phyloP scores from a whole-genome alignment of 2,888 invertebrate genomes.

The Lycaena phlaeas region DNA sequence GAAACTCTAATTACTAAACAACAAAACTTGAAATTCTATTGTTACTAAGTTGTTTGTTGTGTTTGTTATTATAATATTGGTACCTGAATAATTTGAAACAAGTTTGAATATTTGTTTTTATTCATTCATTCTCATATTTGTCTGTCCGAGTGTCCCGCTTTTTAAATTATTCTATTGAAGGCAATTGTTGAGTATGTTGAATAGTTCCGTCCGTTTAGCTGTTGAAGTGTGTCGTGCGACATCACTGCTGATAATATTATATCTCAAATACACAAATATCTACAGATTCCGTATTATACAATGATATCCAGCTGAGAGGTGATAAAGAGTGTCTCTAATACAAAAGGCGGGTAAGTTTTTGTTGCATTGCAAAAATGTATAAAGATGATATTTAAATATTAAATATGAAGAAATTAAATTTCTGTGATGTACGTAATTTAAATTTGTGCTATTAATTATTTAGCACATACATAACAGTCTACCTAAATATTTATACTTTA shows the following conservation, averaged over 20 bases:
- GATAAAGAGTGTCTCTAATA: neutral
- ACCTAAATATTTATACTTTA: too few species aligned
- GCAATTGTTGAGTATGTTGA: slow-evolving; percentile 40
- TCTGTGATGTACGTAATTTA: too few species aligned
- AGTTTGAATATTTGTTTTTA: too few species aligned
- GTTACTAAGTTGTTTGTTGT: too few species aligned
- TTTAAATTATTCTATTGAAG: slow-evolving; percentile 60
- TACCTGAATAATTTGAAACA: too few species aligned
- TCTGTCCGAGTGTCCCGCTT: slow-evolving; percentile 7
- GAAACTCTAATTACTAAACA: too few species aligned
- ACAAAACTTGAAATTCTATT: neutral
- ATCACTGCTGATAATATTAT: neutral
- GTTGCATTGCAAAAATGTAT: too few species aligned
- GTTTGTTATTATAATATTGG: too few species aligned
- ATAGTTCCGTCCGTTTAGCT: slow-evolving; percentile 11
- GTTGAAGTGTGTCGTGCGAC: neutral
- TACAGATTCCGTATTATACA: neutral
- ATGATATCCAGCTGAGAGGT: neutral
- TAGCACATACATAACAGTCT: too few species aligned
- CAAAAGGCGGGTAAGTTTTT: slow-evolving; percentile 3
- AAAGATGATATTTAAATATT: too few species aligned
- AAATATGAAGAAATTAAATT: too few species aligned
- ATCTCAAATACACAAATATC: neutral
- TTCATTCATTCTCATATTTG: neutral
- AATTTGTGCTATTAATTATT: too few species aligned